A percentile compares a stretch with the other conserved stretches of the same genome.
These are phyloP conservation scores for Mesoligia furuncula DNA, from an alignment of 2,888 invertebrate genomes.

Conservation along the genomic window DNA sequence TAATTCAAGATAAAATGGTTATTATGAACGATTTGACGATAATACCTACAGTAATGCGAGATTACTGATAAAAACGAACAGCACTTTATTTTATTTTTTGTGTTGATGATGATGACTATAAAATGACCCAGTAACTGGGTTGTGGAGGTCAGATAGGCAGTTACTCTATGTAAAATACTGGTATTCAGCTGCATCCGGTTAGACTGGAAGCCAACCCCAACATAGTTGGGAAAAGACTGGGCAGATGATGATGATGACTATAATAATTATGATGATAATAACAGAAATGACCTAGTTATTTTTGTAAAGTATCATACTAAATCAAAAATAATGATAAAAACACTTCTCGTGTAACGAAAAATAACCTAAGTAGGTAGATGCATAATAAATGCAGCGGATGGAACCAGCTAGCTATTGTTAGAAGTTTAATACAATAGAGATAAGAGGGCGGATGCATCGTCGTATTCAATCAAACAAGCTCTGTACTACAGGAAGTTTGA, in stretches of 20 bases:
- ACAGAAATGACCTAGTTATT: background rate
- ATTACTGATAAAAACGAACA: background rate
- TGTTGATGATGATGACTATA: no score
- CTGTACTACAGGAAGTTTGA: slow-evolving; percentile 36
- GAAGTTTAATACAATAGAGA: slow-evolving; percentile 4
- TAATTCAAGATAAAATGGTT: background rate
- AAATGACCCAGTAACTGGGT: no score
- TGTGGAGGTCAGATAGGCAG: no score
- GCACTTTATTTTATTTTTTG: no score
- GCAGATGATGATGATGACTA: no score
- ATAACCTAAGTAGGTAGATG: background rate
- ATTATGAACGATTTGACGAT: background rate
- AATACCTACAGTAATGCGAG: background rate
- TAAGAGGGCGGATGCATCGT: slow-evolving; percentile 22
- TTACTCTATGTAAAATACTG: no score
- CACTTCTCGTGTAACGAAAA: background rate
- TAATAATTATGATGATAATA: background rate
- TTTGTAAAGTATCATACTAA: background rate
- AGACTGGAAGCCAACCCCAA: no score
- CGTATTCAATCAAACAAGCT: slow-evolving; percentile 41
- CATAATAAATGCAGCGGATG: background rate
- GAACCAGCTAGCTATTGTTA: slow-evolving; percentile 16
- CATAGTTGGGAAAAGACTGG: no score
- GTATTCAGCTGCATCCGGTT: no score
- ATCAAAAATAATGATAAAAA: background rate